Evolutionary conservation across 2,888 invertebrate species (phyloP).

Genomic region (Tetropium fuscum): DNA sequence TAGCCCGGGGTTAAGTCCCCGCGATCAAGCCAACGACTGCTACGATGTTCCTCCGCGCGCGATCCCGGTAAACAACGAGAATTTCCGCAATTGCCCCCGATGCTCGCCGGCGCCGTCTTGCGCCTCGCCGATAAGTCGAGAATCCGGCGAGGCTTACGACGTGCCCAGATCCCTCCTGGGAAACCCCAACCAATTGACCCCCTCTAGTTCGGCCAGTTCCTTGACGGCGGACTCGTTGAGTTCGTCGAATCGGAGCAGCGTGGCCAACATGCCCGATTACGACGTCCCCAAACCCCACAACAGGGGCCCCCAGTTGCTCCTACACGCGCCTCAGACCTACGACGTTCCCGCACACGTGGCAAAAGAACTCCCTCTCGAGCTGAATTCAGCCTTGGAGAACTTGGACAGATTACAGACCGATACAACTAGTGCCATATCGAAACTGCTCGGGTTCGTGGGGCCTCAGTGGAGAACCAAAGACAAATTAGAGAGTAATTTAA

Average conservation of each 20-base stretch:
- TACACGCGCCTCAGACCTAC: conserved; percentile 66
- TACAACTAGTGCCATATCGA: conserved; percentile 84
- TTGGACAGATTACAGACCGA: conserved; percentile 82
- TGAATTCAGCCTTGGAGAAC: conserved; percentile 81
- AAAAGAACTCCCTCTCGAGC: conserved; percentile 79
- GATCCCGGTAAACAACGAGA: conserved; percentile 69
- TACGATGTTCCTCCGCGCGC: conserved; percentile 76
- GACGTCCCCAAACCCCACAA: conserved; percentile 74
- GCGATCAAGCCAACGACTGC: conserved; percentile 61
- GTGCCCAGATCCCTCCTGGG: conserved; percentile 71
- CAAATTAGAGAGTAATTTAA: conserved; percentile 80
- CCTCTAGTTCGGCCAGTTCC: conserved; percentile 77
- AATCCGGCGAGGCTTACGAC: conserved; percentile 72
- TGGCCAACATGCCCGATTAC: conserved; percentile 74
- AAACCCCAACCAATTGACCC: conserved; percentile 71
- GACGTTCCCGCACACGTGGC: conserved; percentile 70
- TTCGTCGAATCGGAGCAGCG: conserved; percentile 67
- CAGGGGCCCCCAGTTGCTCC: conserved; percentile 57
- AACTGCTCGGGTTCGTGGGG: conserved; percentile 80
- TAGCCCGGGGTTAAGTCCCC: conserved; percentile 56
- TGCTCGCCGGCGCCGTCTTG: conserved; percentile 68
- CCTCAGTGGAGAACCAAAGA: conserved; percentile 87
- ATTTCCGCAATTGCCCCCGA: conserved; percentile 68
- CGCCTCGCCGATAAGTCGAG: conserved; percentile 60
- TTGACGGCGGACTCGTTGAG: conserved; percentile 73